These are phyloP conservation scores for Machimus rusticus DNA, from an alignment of 2,888 invertebrate genomes.

Conservation along the genomic window DNA sequence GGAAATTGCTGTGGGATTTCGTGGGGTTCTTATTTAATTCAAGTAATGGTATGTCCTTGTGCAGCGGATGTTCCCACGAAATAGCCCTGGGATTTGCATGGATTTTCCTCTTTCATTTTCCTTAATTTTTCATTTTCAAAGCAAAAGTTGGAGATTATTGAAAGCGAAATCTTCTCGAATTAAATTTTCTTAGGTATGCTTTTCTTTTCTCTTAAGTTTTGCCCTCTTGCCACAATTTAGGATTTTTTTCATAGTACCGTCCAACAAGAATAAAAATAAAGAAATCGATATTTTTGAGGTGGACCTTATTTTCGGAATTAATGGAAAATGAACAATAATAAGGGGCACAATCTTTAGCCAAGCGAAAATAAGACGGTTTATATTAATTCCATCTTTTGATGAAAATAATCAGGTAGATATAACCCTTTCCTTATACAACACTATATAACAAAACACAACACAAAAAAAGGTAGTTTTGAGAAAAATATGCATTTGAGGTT, in stretches of 20 bases:
- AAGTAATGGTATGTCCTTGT: slow-evolving; percentile 27
- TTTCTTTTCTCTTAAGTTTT: neutral
- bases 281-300: neutral
- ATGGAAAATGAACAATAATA: neutral
- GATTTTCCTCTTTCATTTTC: slow-evolving; percentile 24
- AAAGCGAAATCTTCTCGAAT: neutral
- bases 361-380: too few species aligned
- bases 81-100: slow-evolving; percentile 24
- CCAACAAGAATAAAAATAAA: neutral
- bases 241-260: neutral
- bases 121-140: slow-evolving; percentile 31
- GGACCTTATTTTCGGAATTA: neutral
- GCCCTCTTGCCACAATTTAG: neutral
- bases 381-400: too few species aligned
- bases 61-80: slow-evolving; percentile 11
- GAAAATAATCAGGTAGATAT: too few species aligned
- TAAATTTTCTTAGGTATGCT: neutral
- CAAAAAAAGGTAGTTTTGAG: too few species aligned
- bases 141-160: slow-evolving; percentile 28
- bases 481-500: too few species aligned
- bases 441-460: too few species aligned
- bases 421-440: too few species aligned
- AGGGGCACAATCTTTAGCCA: neutral
- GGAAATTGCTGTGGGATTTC: slow-evolving; percentile 29
- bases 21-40: slow-evolving; percentile 35